phyloP scores from a whole-genome alignment of 2,888 invertebrate genomes.

The Drosophila gaucha region DNA sequence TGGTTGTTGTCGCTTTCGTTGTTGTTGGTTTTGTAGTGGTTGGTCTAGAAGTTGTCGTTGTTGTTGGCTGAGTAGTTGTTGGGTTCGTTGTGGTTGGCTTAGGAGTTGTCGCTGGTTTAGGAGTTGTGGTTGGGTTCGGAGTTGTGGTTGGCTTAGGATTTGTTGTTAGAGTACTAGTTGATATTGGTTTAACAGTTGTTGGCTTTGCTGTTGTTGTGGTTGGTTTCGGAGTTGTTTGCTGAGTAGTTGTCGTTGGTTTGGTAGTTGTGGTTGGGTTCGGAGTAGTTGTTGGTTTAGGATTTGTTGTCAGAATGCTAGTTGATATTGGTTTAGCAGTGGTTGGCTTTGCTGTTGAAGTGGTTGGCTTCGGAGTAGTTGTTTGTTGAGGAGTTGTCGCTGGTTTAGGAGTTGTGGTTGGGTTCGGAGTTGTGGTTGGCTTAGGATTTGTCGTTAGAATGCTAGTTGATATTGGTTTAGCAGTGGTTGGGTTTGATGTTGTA shows the following conservation, averaged over 20 bases:
- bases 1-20: slow-evolving; percentile 6
- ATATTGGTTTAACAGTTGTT: neutral
- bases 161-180: slow-evolving; percentile 9
- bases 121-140: neutral
- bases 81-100: neutral
- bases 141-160: neutral
- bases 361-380: neutral
- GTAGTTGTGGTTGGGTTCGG: neutral
- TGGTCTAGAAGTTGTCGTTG: slow-evolving; percentile 10
- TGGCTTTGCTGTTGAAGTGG: too few relatives aligned
- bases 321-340: too few relatives aligned
- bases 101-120: slow-evolving; percentile 11
- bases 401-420: neutral
- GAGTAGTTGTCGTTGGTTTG: slow-evolving; percentile 1
- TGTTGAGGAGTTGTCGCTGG: slow-evolving; percentile 10
- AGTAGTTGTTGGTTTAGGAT: slow-evolving; percentile 3
- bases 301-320: too few relatives aligned
- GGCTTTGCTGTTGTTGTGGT: neutral
- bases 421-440: slow-evolving; percentile 1
- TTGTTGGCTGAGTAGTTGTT: neutral
- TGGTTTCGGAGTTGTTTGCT: neutral
- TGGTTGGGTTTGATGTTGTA: neutral
- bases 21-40: slow-evolving; percentile 11
- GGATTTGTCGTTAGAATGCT: neutral
- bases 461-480: neutral